Percentiles rank a stretch among this genome's conserved stretches.
Evolutionary conservation across 2,113 vertebrate species (phyloP).

Genomic region (Gorsachius goisagi): DNA sequence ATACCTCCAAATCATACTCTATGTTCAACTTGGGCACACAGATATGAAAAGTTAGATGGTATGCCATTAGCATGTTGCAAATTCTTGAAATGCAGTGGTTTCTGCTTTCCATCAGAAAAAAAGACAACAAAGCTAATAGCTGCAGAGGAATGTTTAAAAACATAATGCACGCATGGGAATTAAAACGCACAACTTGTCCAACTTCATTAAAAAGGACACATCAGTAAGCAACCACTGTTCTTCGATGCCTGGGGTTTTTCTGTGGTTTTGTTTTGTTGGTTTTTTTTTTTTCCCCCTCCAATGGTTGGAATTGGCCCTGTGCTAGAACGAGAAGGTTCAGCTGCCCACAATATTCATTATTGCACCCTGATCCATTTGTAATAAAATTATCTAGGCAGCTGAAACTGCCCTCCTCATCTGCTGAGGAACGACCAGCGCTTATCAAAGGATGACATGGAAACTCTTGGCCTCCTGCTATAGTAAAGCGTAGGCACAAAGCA

Average conservation of each 20-base stretch:
- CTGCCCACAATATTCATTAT: neutral
- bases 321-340: neutral
- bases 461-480: neutral
- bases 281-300: neutral
- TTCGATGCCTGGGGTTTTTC: neutral
- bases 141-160: neutral
- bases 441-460: neutral
- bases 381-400: neutral
- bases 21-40: neutral
- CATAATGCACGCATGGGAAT: fast-evolving
- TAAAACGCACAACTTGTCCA: neutral
- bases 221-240: fast-evolving
- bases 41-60: neutral
- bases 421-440: fast-evolving
- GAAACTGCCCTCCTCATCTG: neutral
- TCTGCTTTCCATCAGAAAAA: neutral
- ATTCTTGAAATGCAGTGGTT: neutral
- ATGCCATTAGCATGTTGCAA: neutral
- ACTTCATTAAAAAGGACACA: neutral
- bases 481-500: fast-evolving
- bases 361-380: neutral
- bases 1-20: neutral
- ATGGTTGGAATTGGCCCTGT: neutral
- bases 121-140: neutral
- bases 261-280: neutral